Evolutionary conservation across 1,140 invertebrate species (phyloP).

Genomic region (Antheraea mylitta): DNA sequence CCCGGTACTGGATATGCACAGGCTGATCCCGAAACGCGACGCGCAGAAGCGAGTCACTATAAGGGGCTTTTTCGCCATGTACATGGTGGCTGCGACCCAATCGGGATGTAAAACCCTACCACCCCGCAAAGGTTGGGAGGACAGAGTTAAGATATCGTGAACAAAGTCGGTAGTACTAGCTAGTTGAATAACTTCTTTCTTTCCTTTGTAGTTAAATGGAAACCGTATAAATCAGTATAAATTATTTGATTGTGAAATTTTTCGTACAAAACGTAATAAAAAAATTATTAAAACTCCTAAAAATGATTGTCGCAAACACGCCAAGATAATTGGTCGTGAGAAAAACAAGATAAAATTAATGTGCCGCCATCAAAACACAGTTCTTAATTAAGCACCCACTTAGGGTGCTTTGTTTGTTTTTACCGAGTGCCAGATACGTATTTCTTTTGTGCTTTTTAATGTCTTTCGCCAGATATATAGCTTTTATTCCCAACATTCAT

Average conservation of each 20-base stretch:
- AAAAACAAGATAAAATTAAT: slow-evolving; percentile 70
- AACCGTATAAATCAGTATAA: too few species aligned
- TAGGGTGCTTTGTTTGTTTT: slow-evolving; percentile 47
- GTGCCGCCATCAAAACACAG: slow-evolving; percentile 60
- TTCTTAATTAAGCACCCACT: slow-evolving; percentile 58
- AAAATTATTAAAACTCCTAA: slow-evolving; percentile 3
- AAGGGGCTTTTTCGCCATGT: too few species aligned
- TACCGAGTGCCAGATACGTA: slow-evolving; percentile 25
- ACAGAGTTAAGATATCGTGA: too few species aligned
- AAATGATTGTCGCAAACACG: slow-evolving; percentile 21
- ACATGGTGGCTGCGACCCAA: too few species aligned
- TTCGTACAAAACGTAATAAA: neutral
- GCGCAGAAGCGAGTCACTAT: too few species aligned
- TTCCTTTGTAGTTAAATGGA: too few species aligned
- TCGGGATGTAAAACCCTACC: too few species aligned
- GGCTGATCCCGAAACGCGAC: too few species aligned
- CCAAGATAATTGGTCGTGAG: slow-evolving; percentile 54
- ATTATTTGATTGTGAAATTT: neutral
- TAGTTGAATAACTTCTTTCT: too few species aligned
- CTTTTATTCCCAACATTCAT: neutral
- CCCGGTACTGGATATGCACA: too few species aligned
- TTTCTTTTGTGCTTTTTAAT: slow-evolving; percentile 19
- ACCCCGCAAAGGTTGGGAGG: too few species aligned
- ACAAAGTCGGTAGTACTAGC: too few species aligned
- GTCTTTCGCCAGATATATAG: neutral